phyloP scores from a whole-genome alignment of 2,888 invertebrate genomes.

The Elmis aenea region DNA sequence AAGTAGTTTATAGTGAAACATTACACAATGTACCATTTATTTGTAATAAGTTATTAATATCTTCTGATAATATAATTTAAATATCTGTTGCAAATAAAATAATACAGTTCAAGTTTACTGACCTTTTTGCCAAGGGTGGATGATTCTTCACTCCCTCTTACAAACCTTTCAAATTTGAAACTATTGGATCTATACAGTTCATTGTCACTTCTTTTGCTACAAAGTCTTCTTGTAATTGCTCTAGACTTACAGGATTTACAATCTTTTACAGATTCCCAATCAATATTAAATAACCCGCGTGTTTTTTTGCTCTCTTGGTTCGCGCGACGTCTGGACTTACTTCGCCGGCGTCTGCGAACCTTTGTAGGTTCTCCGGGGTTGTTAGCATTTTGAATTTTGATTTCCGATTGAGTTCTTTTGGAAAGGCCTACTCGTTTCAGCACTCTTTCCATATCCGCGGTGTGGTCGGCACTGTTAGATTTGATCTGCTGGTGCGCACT shows the following conservation, averaged over 20 bases:
- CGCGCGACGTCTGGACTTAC: constrained; percentile 39
- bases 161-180: constrained; percentile 82
- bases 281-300: constrained; percentile 47
- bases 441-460: constrained; percentile 45
- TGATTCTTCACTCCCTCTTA: constrained; percentile 59
- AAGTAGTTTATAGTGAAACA: no score
- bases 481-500: constrained; percentile 28
- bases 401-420: constrained; percentile 36
- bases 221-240: constrained; percentile 66
- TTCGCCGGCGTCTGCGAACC: constrained; percentile 35
- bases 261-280: constrained; percentile 54
- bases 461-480: constrained; percentile 34
- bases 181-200: constrained; percentile 82
- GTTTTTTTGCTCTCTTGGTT: constrained; percentile 37
- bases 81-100: no score
- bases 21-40: no score
- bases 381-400: constrained; percentile 17
- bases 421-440: constrained; percentile 45
- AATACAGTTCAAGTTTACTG: no score
- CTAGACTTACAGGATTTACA: constrained; percentile 53
- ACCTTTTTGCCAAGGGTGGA: constrained; percentile 64
- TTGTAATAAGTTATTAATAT: no score
- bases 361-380: constrained; percentile 24
- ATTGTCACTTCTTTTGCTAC: constrained; percentile 73
- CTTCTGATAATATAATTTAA: no score